phyloP scores from a whole-genome alignment of 2,888 invertebrate genomes.

The Mycalesis mineus region DNA sequence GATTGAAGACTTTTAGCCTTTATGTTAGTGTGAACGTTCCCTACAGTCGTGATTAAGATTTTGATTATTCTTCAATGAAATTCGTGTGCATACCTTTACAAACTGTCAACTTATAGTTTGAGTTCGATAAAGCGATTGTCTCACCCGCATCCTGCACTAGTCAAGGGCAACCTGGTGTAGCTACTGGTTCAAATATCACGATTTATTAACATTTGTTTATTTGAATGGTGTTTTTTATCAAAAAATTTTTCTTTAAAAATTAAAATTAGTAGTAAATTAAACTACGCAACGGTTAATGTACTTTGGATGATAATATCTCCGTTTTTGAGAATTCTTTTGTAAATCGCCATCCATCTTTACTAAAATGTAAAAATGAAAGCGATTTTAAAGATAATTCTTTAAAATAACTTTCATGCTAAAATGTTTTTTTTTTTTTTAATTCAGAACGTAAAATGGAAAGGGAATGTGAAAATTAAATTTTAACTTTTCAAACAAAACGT shows the following conservation, averaged over 20 bases:
- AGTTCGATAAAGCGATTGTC: neutral
- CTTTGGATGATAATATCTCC: neutral
- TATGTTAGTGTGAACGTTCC: too few relatives aligned
- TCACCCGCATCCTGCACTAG: neutral
- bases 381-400: too few relatives aligned
- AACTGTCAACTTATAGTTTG: neutral
- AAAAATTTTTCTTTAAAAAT: neutral
- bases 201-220: neutral
- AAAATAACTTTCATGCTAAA: too few relatives aligned
- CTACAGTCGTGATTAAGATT: neutral
- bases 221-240: neutral
- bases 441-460: too few relatives aligned
- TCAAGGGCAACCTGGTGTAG: conserved; percentile 1
- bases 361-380: too few relatives aligned
- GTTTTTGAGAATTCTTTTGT: too few relatives aligned
- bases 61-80: neutral
- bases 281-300: neutral
- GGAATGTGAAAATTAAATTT: too few relatives aligned
- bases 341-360: too few relatives aligned
- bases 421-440: too few relatives aligned
- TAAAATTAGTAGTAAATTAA: neutral
- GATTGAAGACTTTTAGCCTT: too few relatives aligned
- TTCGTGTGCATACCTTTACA: neutral
- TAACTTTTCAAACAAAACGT: too few relatives aligned
- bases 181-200: conserved; percentile 3